Base-by-base conservation (phyloP, 2,888 invertebrate species). In the Camponotus fellah region DNA sequence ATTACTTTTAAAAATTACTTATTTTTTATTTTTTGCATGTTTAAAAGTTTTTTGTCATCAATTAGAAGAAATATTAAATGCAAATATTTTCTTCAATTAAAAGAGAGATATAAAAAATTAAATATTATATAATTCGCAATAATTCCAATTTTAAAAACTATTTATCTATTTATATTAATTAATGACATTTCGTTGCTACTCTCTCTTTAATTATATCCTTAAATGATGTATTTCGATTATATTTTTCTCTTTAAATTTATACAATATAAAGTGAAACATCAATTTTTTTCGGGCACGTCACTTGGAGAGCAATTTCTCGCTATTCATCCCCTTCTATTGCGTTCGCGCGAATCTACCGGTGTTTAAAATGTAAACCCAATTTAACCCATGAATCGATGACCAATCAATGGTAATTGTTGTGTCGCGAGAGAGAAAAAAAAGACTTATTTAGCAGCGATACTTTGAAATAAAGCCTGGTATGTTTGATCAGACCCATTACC, bases 331-430 rank as follows among this genome's bases (percentile, higher is more conserved):
- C 82, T 86, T 87, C 77, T 65, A 85, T 74, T 66, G 81, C 43
- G 56, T 72, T 34, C 77, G 69, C 40, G 21, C 43, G 37, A 49
- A 58, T 46, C 74, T 65, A 58, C 53, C 53, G 65, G 37, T 83
- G 76, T 89, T 89, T 84, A 86, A 90, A 89, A 87, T 89, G 89
- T 84, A 90, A 90, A 90, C 84, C 76, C 90, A 89, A 90, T 87
- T 80, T 81, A 68, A 83, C 32, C 72, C 71, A 62, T 74, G 88
- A 90, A 83, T 86, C 82, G 86, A 83, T 83, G 76, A 69, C 68
- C 89, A 87, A 89, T 89, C 88, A 86, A 82, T 75, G 68, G 82
- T 83, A 84, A 87, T 86, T 90, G 89, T 89, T 85, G 83, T 82
- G 74, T 64, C 71, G 37, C 80, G 49, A 32, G 60, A 32, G 26